Evolutionary conservation across 2,888 invertebrate species (phyloP), one percentile per base, ranked within the genome.

Genomic region (Schizotus pectinicornis): DNA sequence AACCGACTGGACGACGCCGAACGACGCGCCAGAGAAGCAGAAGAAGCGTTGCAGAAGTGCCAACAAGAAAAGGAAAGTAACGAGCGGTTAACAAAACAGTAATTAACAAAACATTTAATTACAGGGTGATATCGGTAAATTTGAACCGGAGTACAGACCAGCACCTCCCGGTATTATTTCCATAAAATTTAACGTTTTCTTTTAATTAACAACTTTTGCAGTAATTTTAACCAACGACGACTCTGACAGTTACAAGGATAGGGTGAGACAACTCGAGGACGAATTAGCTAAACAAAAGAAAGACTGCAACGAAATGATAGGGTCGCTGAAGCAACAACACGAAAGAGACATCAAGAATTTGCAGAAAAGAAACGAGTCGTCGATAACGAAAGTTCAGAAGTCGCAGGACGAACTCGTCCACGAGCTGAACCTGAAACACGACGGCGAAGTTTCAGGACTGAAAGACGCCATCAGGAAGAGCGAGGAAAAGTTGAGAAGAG

Each of bases 371-470:
- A 84, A 85, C 63, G 82, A 83, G 67, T 79, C 80, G 60, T 83
- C 84, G n/a, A 82, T 86, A 2, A 79, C 79, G 62, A 82, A 80
- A 63, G 79, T 85, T 67, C 85, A 85, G 72, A 77, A 75, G 59
- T 77, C 84, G 31, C 84, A 85, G 33, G 84, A 84, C 68, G 82
- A 84, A 64, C 78, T 81, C 1, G 64, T 85, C 12, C 76, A 80
- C 51, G 82, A 83, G 39, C 74, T 84, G 36, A 78, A 80, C 39
- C 80, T 79, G 58, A 77, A 79, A 38, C 82, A 84, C 65, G 84
- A 84, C 67, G 81, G 80, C 63, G 84, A 84, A 77, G 77, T 83
- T 7, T 55, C 61, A 13, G 47, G 36, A 7, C 12, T 71, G 13
- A 63, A 69, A 49, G 62, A 68, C 5, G 60, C 48, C 33, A 30